Base-by-base conservation (phyloP, 1,140 invertebrate genomes). In the Oscheius sp. region DNA sequence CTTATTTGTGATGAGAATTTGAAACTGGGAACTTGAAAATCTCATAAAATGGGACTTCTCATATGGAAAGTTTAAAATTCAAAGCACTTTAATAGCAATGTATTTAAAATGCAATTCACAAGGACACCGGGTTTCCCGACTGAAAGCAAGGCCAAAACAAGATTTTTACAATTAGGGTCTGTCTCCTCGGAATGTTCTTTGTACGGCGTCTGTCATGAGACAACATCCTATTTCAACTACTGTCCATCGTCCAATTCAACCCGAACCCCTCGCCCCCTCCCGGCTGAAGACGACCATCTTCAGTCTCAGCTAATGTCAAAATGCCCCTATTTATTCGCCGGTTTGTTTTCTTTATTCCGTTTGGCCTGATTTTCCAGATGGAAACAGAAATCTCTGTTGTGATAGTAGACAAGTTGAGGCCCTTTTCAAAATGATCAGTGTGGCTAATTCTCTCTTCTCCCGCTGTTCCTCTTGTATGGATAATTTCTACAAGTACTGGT, bases 381-480 rank as follows among this genome's bases (percentile, higher is more conserved):
- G 28, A 15, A 55, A 55, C 28, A 15, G 49, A 20, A 26, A 55
- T 26, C 23, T 55, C 7, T 55, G 49, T 26, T 55, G 49, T 23
- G 49, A 55, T 55, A 7, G 15, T 23, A 15, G 15, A 15, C 49
- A 55, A 55, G 49, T 55, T 13, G 49, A 23, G 28, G 49, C 49
- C 49, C 23, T 55, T 7, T 55, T 55, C 49, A 55, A 55, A 26
- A 55, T 55, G 49, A 55, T 55, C 49, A 55, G 49, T 26, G 28
- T 23, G 23, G 49, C 49, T 4, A 55, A 15, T 15, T 55, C 49
- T 7, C 49, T 55, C 49, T 55, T 55, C 49, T 55, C 49, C 7
- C 49, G 49, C 49, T 55, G 49, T 23, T 26, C 49, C 49, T 55
- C 49, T 23, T 55, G 49, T 23, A 55, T 55, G 49, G 49, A 55